Evolutionary conservation across 2,113 vertebrate species (phyloP), one percentile per base, ranked within the genome.

Genomic region (Ameiurus melas): DNA sequence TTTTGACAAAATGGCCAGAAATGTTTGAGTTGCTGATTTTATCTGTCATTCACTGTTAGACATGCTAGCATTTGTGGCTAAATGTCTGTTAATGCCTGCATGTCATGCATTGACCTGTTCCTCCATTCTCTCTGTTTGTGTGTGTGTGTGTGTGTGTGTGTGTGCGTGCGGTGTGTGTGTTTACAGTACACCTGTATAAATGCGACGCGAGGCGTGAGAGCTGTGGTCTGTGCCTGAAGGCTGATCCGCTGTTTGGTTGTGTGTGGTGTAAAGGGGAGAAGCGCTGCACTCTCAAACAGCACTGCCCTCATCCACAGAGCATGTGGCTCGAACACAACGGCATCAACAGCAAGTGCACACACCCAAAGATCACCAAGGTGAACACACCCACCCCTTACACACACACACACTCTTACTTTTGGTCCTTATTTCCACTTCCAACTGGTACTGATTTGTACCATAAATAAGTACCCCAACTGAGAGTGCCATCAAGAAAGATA

Each of bases 151-250:
- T 80, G 4, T 80, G 6, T 57, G 3, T 80, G 3, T 80, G n/a
- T 86, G 36, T 75, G 8, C 47, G 36, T 75, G 19, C 47, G 8
- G 7, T 85, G n/a, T 85, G 39, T 82, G 36, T 85, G 8, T n/a
- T 6, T 55, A 20, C 94, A 99, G 98, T 99, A 91, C 97, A 99
- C 93, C 96, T 99, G 68, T 99, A 99, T 92, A 99, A 99, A 90
- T 99, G 98, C 0, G 98, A 98, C 10, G 98, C 98, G 83, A 97
- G 97, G 93, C 93, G 98, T 0, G 97, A 98, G 90, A 99, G 98
- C 96, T 99, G 98, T 0, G 98, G 98, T 58, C 93, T 99, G 92
- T 99, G 98, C 93, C 96, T 99, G 91, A 99, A 99, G 93, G 98
- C 98, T 0, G 97, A 99, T 92, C 97, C 97, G 0, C 96, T 97